Base-by-base conservation (phyloP, 2,888 invertebrate species). In the Volucella zonaria region DNA sequence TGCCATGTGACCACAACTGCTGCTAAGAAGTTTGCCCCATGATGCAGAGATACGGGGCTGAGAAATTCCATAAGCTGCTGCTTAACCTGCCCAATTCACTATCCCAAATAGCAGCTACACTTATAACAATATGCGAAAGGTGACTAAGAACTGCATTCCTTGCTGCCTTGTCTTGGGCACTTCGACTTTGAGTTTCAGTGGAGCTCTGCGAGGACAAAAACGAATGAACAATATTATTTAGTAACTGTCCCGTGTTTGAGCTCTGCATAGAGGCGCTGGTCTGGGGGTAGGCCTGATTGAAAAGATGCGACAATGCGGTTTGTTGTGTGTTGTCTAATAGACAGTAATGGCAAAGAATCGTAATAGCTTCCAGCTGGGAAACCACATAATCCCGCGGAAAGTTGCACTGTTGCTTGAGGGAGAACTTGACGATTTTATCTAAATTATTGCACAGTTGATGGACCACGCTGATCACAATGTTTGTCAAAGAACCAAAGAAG, bases 1-100 rank as follows among this genome's bases (percentile, higher is more conserved):
- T 95, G 95, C 97, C 97, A 97, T 42, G 96, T 96, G 8, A 97
- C 95, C 1, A 97, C 96, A 80, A 97, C 94, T 2, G 97, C 96
- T 8, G 96, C 95, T 76, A 97, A 92, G 88, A 97, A 96, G 89
- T 95, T 95, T 14, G 94, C 93, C 11, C 96, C 95, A 90, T 97
- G 96, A 89, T 96, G 95, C 73, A 96, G 94, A 8, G 96, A 96
- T 64, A 97, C 95, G 0, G 97, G 97, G 88, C 96, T 96, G 4
- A 97, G 91, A 87, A 97, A 95, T 89, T 96, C 96, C 88, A 97
- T 92, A 61, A 97, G 93, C 88, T 96, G 95, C 88, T 96, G 95
- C 85, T 95, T 95, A 11, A 97, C 95, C 40, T 90, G 0, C 92
- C 92, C 86, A 95, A 93, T 90, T 96, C 93, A 45, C 95, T 95